Base-by-base conservation (phyloP, 2,888 invertebrate species). In the Sphaeridia pumilis region DNA sequence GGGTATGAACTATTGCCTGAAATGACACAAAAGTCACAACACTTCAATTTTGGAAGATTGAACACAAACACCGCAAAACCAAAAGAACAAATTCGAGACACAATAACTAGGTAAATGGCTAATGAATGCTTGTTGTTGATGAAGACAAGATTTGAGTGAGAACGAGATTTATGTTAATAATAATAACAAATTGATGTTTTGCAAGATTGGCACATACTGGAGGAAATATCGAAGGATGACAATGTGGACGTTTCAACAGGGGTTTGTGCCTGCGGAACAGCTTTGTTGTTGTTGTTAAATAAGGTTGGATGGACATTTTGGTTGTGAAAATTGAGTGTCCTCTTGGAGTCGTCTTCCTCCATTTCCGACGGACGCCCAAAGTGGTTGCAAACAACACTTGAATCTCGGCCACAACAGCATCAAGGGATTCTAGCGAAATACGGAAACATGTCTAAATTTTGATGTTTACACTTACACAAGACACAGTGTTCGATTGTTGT, bases 271-370 rank as follows among this genome's bases (percentile, higher is more conserved):
- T 26, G 22, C 41, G 46, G 46, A 38, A 24, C 42, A 22, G 52
- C 25, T 52, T 35, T 52, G 21, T 46, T 52, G 28, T 46, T 52
- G 26, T 52, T 46, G 43, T 42, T 43, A n/a, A 24, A 12, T 17
- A 38, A 38, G 12, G 49, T 44, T 48, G 47, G 45, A 25, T 48
- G 49, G 42, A 42, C 47, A 36, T 50, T 50, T 17, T 50, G 50
- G 27, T 51, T 35, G 31, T 41, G 50, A 42, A 48, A 47, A 38
- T 34, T 24, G 24, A 38, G 44, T 46, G 41, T 52, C 55, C 55
- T 55, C 51, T 49, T 55, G 35, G 54, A 42, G 45, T 51, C 51
- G 50, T 55, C 55, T 55, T 55, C 55, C 46, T 48, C 54, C 49
- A 49, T 52, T 51, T 55, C 55, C 42, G 54, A 43, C 25, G 47